A percentile compares a stretch with the other conserved stretches of the same genome.
Evolutionary conservation across 1,140 invertebrate genomes (phyloP).

Genomic region (Diprion similis): DNA sequence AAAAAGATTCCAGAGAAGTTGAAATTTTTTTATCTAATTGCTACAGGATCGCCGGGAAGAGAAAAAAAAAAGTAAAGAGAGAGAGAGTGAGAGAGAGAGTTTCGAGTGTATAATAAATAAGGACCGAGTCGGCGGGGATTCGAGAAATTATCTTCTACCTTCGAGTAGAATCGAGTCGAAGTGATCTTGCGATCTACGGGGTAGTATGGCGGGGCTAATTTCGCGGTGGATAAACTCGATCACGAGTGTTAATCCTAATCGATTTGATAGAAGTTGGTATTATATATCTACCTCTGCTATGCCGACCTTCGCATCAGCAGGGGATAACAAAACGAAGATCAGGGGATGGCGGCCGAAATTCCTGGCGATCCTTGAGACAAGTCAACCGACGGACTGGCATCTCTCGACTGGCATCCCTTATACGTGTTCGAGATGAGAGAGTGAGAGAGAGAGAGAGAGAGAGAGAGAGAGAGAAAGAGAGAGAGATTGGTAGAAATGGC

Average conservation of each 20-base stretch:
- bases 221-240: constrained; percentile 1
- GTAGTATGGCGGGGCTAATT: background rate
- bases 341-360: background rate
- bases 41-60: background rate
- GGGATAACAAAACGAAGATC: no score
- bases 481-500: background rate
- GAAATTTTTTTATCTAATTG: no score
- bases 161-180: no score
- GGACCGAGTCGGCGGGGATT: background rate
- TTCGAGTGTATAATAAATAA: background rate
- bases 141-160: no score
- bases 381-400: background rate
- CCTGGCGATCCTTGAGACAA: background rate
- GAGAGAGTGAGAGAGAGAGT: background rate
- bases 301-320: no score
- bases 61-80: background rate
- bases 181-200: no score
- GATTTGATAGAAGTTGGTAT: background rate
- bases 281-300: no score
- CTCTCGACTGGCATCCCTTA: background rate
- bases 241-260: background rate
- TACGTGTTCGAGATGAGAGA: constrained; percentile 20
- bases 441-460: constrained; percentile 19
- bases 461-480: background rate
- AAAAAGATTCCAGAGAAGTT: no score